Conservation (phyloP, 2,113 vertebrate genomes). For the Ictalurus furcatus region DNA sequence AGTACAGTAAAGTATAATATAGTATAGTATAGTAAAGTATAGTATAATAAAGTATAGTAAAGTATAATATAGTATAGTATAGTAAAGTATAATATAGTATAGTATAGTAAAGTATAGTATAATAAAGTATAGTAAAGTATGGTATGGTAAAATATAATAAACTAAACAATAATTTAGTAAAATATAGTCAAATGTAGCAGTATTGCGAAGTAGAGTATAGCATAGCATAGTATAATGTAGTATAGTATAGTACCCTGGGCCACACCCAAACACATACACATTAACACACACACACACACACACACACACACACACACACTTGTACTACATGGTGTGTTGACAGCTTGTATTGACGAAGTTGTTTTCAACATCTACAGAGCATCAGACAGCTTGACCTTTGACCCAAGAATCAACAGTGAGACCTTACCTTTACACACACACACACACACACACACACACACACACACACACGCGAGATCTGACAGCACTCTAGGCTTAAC, state of each 20-base stretch:
- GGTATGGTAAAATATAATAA: no score
- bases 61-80: not conserved
- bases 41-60: not conserved
- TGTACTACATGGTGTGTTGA: not conserved
- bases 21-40: not conserved
- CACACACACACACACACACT: not conserved
- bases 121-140: no score
- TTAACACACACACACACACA: no score
- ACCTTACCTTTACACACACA: not conserved
- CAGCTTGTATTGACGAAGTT: slow-evolving; percentile 6
- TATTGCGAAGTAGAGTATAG: not conserved
- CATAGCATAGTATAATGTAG: not conserved
- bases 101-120: no score
- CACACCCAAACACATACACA: slow-evolving; percentile 5
- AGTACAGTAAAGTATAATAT: not conserved
- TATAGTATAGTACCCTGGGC: not conserved
- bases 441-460: slow-evolving; percentile 18
- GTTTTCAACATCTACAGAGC: not conserved
- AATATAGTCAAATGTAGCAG: not conserved
- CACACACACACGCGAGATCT: not conserved
- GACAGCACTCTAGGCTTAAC: not conserved
- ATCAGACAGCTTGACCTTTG: slow-evolving; percentile 6
- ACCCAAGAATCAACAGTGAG: not conserved
- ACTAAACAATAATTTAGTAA: no score
- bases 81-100: no score